Base-by-base conservation (phyloP, 2,888 invertebrate species). In the Orthosia gracilis region DNA sequence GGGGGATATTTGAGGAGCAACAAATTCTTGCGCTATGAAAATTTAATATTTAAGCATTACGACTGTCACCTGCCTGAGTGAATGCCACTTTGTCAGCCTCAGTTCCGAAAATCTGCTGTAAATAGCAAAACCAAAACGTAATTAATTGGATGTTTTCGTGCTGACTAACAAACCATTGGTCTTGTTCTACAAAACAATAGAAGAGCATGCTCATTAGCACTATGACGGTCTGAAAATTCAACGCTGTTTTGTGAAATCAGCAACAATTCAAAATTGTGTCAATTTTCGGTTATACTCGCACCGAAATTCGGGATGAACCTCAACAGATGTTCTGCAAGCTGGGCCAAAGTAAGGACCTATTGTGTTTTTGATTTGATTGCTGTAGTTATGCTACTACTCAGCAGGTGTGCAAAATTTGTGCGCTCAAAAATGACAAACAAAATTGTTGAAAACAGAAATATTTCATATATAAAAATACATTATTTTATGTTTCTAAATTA, bases 201-300 rank as follows among this genome's bases (percentile, higher is more conserved):
- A 57, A 54, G 40, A 64, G 78, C 58, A 61, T 21, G 11, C 18
- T 78, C n/a, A 71, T 79, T 65, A 55, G 31, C 26, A 31, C 45
- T 45, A 50, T 31, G 21, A 55, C 55, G 50, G 26, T 40, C 49
- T 71, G 26, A 59, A 70, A 70, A 64, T 26, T 59, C n/a, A 49
- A 71, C n/a, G 18, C 21, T 13, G 21, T 61, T 23, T 18, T 61
- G 47, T 40, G 18, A 55, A 62, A 78, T 55, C 47, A 45, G 54
- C 40, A 59, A 31, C n/a, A 21, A 26, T 47, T n/a, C 21, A 12
- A 59, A 52, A 52, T 45, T 21, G 18, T 52, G 23, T 13, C 0
- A 49, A 50, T 71, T 45, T 59, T 59, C 15, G 11, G 47, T 12
- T 52, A 47, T 13, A 5, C 13, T 31, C 1, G 26, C 40, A 2